These are phyloP conservation scores for Enteromius anoplus DNA, from an alignment of 2,797 vertebrate genomes.

Conservation along the genomic window DNA sequence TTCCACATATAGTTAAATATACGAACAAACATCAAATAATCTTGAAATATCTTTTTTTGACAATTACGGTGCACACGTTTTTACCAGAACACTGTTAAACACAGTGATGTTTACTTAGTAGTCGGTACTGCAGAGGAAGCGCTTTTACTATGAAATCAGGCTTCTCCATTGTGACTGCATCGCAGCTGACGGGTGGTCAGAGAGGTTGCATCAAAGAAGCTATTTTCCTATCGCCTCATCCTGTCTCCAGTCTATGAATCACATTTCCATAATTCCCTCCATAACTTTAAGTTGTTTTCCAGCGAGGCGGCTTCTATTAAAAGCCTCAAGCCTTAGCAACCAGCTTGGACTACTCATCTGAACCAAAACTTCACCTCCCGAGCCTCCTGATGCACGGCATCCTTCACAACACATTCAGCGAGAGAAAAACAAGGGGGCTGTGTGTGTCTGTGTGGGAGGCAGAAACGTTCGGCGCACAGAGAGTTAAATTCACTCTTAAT, in stretches of 20 bases:
- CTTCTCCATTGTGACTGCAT: neutral
- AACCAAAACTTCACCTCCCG: slow-evolving; percentile 9
- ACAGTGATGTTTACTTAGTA: neutral
- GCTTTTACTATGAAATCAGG: neutral
- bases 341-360: neutral
- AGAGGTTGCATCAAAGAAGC: neutral
- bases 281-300: slow-evolving; percentile 24
- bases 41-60: neutral
- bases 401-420: neutral
- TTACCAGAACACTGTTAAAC: neutral
- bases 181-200: neutral
- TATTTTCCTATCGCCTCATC: slow-evolving; percentile 1
- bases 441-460: slow-evolving; percentile 33
- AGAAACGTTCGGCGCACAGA: slow-evolving; percentile 41
- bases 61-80: neutral
- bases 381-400: neutral
- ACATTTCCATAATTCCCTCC: slow-evolving; percentile 30
- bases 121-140: neutral
- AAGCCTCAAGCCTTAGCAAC: slow-evolving; percentile 30
- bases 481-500: slow-evolving; percentile 46
- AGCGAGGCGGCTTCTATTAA: slow-evolving; percentile 48
- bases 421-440: slow-evolving; percentile 36
- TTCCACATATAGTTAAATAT: too few species aligned
- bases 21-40: too few species aligned
- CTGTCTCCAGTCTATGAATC: slow-evolving; percentile 4